Percentiles rank a stretch among this genome's conserved stretches.
These are phyloP conservation scores for Choristoneura fumiferana DNA, from an alignment of 1,140 invertebrate genomes.

Conservation along the genomic window DNA sequence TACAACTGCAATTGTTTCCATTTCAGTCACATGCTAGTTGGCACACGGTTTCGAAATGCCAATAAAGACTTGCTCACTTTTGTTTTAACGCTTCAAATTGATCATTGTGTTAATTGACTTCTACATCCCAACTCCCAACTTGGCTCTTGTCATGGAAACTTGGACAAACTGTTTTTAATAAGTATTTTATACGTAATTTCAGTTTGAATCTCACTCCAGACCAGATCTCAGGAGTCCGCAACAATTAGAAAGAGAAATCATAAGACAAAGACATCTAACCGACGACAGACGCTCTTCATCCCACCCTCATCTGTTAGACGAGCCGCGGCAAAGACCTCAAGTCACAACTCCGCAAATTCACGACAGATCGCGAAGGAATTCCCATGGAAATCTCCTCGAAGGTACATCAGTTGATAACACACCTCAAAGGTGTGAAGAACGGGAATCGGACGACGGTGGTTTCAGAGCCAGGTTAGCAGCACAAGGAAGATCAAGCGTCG, in stretches of 20 bases:
- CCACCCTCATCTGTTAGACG: slow-evolving; percentile 83
- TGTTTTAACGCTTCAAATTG: too few species aligned
- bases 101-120: too few species aligned
- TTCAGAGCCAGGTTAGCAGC: slow-evolving; percentile 70
- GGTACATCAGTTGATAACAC: slow-evolving; percentile 50
- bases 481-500: slow-evolving; percentile 68
- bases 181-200: slow-evolving; percentile 40
- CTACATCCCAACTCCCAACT: too few species aligned
- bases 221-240: slow-evolving; percentile 78
- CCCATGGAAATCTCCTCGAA: slow-evolving; percentile 79
- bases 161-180: too few species aligned
- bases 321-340: slow-evolving; percentile 68
- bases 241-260: slow-evolving; percentile 79
- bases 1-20: too few species aligned
- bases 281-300: slow-evolving; percentile 80
- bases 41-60: too few species aligned
- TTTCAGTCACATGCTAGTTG: too few species aligned
- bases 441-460: slow-evolving; percentile 80
- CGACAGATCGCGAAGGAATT: slow-evolving; percentile 74
- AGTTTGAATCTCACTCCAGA: slow-evolving; percentile 69
- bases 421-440: slow-evolving; percentile 59
- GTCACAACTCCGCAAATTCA: slow-evolving; percentile 56
- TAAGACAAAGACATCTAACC: slow-evolving; percentile 74
- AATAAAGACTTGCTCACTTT: too few species aligned
- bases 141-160: too few species aligned